Evolutionary conservation across 2,113 vertebrate genomes (phyloP), one percentile per base, ranked within the genome.

Genomic region (Aythya baeri): DNA sequence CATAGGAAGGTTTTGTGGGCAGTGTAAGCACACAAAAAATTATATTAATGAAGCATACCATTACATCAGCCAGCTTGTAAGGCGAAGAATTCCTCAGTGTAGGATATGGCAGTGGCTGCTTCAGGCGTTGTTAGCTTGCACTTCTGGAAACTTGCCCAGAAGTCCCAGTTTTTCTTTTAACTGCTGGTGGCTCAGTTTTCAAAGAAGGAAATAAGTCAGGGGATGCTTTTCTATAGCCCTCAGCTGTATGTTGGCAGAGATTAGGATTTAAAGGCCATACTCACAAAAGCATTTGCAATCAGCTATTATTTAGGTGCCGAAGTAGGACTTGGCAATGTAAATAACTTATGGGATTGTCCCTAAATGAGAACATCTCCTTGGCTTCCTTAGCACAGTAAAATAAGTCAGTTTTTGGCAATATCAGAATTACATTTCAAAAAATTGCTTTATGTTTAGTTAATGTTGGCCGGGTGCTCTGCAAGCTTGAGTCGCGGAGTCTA

Each of bases 101-200:
- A 67, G 62, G 86, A 29, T 79, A 82, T 78, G 70, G 38, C 68
- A 72, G 21, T 55, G 67, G n/a, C 67, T 65, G 57, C 67, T 76
- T 84, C 58, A 91, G 71, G 58, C 86, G 76, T 87, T 88, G 71
- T 91, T 83, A 87, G 41, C 50, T 76, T 89, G 50, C n/a, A 76
- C 34, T 91, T 87, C 74, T 95, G 93, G 83, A 84, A 61, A 31
- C 41, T 80, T 76, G 93, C 76, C 66, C 77, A 87, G 81, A 95
- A 95, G 82, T 94, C 49, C 20, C 86, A 73, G 23, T 23, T 87
- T 94, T 93, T 81, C 46, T 77, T 77, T 86, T 88, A 58, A 62
- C 22, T 22, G 8, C 5, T 57, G 36, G 17, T 59, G 52, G 13
- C 82, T 93, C 29, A 25, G 21, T 91, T 91, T 86, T 90, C 52